Conservation (phyloP, 2,113 vertebrate species). For the Chlamydotis undulata region DNA sequence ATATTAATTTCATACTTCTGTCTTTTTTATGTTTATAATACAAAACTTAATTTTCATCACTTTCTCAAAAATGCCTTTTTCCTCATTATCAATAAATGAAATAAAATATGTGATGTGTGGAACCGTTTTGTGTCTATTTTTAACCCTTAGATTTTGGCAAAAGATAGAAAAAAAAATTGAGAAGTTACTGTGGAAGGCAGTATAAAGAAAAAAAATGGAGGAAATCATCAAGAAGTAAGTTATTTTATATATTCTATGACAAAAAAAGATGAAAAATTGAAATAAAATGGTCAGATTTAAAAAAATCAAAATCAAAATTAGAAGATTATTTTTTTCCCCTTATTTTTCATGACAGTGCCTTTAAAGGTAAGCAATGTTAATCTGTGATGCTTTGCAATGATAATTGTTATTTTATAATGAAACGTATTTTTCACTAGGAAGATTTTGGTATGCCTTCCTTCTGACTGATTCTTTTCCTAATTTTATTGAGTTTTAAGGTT, state of each 20-base stretch:
- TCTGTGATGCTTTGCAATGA: neutral
- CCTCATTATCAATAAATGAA: neutral
- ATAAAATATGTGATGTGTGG: neutral
- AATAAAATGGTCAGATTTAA: neutral
- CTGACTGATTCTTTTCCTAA: neutral
- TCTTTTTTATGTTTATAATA: neutral
- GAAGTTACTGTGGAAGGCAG: neutral
- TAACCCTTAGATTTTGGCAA: neutral
- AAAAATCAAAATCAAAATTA: neutral
- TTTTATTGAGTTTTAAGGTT: neutral
- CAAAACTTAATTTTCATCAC: neutral
- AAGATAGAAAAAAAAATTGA: neutral
- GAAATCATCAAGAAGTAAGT: neutral
- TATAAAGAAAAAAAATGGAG: neutral
- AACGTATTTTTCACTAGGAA: neutral
- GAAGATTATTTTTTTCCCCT: rapidly evolving
- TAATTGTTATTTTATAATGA: neutral
- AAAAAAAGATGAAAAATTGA: neutral
- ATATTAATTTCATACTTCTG: neutral
- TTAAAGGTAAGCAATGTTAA: neutral
- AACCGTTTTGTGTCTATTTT: neutral
- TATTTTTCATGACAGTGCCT: neutral
- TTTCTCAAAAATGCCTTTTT: neutral
- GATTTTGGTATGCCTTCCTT: neutral
- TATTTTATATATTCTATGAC: neutral